Conservation (phyloP, 2,888 invertebrate species). For the Meloe dianella region DNA sequence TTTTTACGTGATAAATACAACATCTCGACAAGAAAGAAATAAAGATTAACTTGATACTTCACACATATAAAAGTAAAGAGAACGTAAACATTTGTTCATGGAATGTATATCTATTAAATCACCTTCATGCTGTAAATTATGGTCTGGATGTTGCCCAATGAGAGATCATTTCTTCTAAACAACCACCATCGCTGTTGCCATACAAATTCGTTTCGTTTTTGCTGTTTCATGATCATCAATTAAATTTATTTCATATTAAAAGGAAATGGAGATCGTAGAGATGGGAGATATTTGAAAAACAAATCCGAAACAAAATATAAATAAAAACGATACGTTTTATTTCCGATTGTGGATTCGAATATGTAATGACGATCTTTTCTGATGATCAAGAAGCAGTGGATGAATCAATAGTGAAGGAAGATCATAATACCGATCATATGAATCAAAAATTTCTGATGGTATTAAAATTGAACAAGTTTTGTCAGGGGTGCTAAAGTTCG, state of each 20-base stretch:
- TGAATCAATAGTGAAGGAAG: background rate
- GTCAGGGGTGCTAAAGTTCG: background rate
- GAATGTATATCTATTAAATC: constrained; percentile 42
- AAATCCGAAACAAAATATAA: background rate
- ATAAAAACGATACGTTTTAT: background rate
- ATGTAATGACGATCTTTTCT: background rate
- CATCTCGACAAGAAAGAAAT: constrained; percentile 29
- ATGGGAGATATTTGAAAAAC: background rate
- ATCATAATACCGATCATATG: background rate
- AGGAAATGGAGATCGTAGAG: background rate
- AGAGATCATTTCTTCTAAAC: constrained; percentile 22
- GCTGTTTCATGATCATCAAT: constrained; percentile 7
- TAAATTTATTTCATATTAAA: constrained; percentile 7
- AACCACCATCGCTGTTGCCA: constrained; percentile 12
- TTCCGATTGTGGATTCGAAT: background rate
- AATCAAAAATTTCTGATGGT: background rate
- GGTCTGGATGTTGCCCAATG: constrained; percentile 25
- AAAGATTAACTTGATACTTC: constrained; percentile 37
- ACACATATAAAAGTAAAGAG: constrained; percentile 37
- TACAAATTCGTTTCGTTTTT: constrained; percentile 28
- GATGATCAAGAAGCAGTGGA: background rate
- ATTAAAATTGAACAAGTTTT: constrained; percentile 1
- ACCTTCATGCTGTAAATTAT: constrained; percentile 37
- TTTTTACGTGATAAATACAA: constrained; percentile 16
- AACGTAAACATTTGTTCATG: constrained; percentile 42